Conservation (phyloP, 1,140 invertebrate species). For the Lepidurus couesii region DNA sequence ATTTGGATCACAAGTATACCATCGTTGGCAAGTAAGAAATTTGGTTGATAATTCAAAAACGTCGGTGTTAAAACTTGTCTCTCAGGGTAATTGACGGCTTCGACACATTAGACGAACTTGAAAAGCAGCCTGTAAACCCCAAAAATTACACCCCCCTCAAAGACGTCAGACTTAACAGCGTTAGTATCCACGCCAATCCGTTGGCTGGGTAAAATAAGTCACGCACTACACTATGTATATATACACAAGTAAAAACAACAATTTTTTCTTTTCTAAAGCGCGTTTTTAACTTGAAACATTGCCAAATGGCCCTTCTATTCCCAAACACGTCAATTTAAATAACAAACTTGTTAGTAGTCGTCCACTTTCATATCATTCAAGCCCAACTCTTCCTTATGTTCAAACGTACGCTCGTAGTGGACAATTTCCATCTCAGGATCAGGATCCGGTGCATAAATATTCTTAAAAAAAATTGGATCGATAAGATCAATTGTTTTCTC, state of each 20-base stretch:
- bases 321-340: neutral
- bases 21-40: slow-evolving; percentile 80
- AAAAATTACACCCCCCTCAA: slow-evolving; percentile 82
- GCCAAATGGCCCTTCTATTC: slow-evolving; percentile 26
- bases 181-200: slow-evolving; percentile 96
- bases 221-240: too few species aligned
- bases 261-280: neutral
- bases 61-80: slow-evolving; percentile 32
- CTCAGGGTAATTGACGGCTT: slow-evolving; percentile 94
- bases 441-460: slow-evolving; percentile 63
- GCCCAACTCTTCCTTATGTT: slow-evolving; percentile 94
- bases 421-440: slow-evolving; percentile 68
- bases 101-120: slow-evolving; percentile 89
- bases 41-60: slow-evolving; percentile 15
- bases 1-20: slow-evolving; percentile 95
- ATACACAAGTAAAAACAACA: too few species aligned
- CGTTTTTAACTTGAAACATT: neutral
- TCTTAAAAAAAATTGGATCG: slow-evolving; percentile 49
- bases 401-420: slow-evolving; percentile 74
- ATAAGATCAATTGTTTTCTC: slow-evolving; percentile 32
- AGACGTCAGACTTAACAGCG: slow-evolving; percentile 75
- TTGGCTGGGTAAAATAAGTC: slow-evolving; percentile 53
- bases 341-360: slow-evolving; percentile 52
- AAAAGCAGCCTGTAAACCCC: slow-evolving; percentile 88
- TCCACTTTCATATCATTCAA: slow-evolving; percentile 97